Percentiles rank a stretch among this genome's conserved stretches.
Evolutionary conservation across 2,797 vertebrate genomes (phyloP).

Genomic region (Schizopygopsis pylzovi): DNA sequence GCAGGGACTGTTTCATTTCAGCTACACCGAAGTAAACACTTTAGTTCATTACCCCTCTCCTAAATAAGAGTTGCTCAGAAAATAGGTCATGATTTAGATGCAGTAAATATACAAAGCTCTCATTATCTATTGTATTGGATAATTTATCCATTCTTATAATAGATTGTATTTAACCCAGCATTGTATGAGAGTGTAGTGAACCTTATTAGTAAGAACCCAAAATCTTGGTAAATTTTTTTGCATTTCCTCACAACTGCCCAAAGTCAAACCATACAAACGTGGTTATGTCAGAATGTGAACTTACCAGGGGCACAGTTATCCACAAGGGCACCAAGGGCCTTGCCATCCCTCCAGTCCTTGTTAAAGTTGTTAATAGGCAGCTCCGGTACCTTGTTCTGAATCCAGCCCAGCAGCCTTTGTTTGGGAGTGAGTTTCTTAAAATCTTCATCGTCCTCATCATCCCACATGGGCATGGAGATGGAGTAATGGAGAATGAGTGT

Average conservation of each 20-base stretch:
- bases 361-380: conserved; percentile 95
- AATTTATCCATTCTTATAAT: neutral
- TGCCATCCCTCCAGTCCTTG: conserved; percentile 91
- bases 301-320: conserved; percentile 95
- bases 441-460: conserved; percentile 93
- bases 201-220: neutral
- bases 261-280: neutral
- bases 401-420: conserved; percentile 94
- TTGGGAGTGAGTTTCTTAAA: conserved; percentile 91
- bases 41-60: conserved; percentile 41
- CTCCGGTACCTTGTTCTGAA: conserved; percentile 95
- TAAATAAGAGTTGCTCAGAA: neutral
- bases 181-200: neutral
- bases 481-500: conserved; percentile 98
- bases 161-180: no score
- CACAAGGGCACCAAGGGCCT: conserved; percentile 92
- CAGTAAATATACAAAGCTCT: neutral
- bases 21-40: conserved; percentile 74
- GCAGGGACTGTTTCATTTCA: conserved; percentile 72
- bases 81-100: neutral
- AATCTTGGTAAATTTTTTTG: neutral
- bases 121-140: neutral
- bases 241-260: neutral
- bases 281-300: conserved; percentile 38
- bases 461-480: conserved; percentile 98